Evolutionary conservation across 2,888 invertebrate species (phyloP).

Genomic region (Branchipolynoe longqiensis): DNA sequence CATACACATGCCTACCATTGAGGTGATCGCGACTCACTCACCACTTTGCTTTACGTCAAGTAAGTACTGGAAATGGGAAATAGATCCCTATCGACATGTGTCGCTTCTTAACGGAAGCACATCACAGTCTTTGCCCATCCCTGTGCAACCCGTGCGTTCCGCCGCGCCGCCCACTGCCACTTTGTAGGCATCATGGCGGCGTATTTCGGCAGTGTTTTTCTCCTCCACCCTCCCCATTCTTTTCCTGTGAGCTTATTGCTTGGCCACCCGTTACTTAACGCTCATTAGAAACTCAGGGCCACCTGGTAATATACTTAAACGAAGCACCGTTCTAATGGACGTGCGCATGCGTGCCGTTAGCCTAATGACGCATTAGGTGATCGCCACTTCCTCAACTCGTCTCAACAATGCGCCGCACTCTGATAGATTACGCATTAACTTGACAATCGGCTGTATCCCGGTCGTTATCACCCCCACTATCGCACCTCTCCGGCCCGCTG

Average conservation of each 20-base stretch:
- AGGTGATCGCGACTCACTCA: too few species aligned
- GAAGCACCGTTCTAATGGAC: slow-evolving; percentile 29
- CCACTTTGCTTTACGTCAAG: too few species aligned
- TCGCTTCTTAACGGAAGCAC: too few species aligned
- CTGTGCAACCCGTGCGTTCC: too few species aligned
- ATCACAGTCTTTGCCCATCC: too few species aligned
- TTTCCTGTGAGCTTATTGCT: slow-evolving; percentile 6
- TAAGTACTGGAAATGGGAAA: too few species aligned
- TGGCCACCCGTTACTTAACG: slow-evolving; percentile 26
- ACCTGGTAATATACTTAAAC: slow-evolving; percentile 11
- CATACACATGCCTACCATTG: too few species aligned
- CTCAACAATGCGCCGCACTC: neutral
- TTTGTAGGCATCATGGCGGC: neutral
- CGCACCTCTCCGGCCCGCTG: neutral
- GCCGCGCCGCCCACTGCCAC: too few species aligned
- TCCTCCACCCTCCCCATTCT: too few species aligned
- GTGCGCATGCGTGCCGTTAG: slow-evolving; percentile 15
- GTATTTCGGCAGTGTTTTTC: slow-evolving; percentile 4
- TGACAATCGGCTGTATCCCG: too few species aligned
- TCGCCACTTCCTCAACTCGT: slow-evolving; percentile 25
- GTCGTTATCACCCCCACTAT: neutral
- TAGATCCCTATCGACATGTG: too few species aligned
- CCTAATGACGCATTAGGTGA: slow-evolving; percentile 26
- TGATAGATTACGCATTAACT: slow-evolving; percentile 52
- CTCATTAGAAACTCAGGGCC: slow-evolving; percentile 46